Evolutionary conservation across 1,140 invertebrate species (phyloP), one percentile per base, ranked within the genome.

Genomic region (Temnothorax longispinosus): DNA sequence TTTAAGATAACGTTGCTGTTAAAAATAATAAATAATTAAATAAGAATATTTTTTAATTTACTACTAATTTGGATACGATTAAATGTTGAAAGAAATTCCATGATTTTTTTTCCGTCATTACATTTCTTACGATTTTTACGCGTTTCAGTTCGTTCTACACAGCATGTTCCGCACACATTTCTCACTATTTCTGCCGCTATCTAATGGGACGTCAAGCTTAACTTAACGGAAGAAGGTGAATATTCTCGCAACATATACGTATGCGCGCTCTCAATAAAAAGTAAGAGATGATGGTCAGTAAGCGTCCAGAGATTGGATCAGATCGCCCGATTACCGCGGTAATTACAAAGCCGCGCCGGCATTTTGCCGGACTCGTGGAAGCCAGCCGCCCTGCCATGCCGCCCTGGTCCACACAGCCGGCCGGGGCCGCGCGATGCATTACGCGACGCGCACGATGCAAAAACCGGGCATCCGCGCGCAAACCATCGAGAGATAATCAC

Each of bases 401-500:
- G 65, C 18, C 50, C 67, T 18, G 87, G 85, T 56, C 71, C 74
- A 27, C 74, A 27, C 27, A 82, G 77, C 78, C 69, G 84, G 84
- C 58, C 69, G 77, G 86, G 86, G 84, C 58, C 69, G 77, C 88
- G 86, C 78, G 76, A 85, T 76, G 89, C 89, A 75, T 91, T 84
- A 84, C 86, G 60, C 65, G 76, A 44, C 44, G 75, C 44, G 75
- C 32, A 71, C 47, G 80, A 74, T 84, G 75, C 65, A 91, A 91
- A 90, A 90, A 91, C 58, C 65, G 78, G 90, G 90, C 81, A 74
- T 82, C 80, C 87, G 87, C 76, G 82, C 75, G 90, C 90, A 88
- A 84, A 86, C 82, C 89, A 90, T 91, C 90, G 90, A 80, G 89
- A 90, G 90, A 91, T 91, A 91, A 91, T 91, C 90, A 90, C 90